A percentile compares a stretch with the other conserved stretches of the same genome.
Conservation (phyloP, 1,140 invertebrate species). For the Drosophila pectinifera region DNA sequence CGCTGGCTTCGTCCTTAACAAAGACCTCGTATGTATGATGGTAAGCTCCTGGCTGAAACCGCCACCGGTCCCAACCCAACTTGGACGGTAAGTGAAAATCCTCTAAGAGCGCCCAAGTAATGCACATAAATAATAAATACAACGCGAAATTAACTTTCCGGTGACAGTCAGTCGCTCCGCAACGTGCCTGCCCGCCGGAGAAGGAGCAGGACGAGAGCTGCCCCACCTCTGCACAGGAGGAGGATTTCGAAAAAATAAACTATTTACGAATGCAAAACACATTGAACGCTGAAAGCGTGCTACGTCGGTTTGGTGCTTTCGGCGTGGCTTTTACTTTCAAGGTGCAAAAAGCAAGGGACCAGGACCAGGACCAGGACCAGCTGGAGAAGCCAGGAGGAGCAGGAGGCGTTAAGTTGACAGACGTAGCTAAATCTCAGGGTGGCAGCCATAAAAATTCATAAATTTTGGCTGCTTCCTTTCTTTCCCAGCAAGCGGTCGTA, state of each 20-base stretch:
- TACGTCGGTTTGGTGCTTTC: constrained; percentile 49
- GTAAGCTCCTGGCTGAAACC: neutral
- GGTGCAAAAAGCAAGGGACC: constrained; percentile 58
- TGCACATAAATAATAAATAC: constrained; percentile 79
- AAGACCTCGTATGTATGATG: neutral
- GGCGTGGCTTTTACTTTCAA: constrained; percentile 67
- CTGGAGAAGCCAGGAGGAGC: neutral
- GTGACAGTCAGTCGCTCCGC: constrained; percentile 21
- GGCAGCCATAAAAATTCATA: constrained; percentile 72
- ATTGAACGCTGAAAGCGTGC: constrained; percentile 73
- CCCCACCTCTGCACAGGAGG: neutral
- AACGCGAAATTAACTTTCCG: constrained; percentile 71
- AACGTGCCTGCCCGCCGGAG: constrained; percentile 7
- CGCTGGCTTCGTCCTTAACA: neutral
- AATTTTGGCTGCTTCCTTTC: constrained; percentile 52
- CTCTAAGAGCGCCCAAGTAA: constrained; percentile 65
- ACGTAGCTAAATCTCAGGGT: constrained; percentile 60
- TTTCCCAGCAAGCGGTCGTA: neutral
- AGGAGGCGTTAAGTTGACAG: constrained; percentile 66
- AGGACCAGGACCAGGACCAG: constrained; percentile 32
- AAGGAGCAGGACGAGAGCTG: neutral
- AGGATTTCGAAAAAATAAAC: constrained; percentile 34
- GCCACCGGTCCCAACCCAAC: constrained; percentile 22
- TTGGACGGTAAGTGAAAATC: constrained; percentile 64
- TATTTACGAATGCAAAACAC: constrained; percentile 79